These are phyloP conservation scores for Garra rufa DNA, from an alignment of 2,113 vertebrate species.

Conservation along the genomic window DNA sequence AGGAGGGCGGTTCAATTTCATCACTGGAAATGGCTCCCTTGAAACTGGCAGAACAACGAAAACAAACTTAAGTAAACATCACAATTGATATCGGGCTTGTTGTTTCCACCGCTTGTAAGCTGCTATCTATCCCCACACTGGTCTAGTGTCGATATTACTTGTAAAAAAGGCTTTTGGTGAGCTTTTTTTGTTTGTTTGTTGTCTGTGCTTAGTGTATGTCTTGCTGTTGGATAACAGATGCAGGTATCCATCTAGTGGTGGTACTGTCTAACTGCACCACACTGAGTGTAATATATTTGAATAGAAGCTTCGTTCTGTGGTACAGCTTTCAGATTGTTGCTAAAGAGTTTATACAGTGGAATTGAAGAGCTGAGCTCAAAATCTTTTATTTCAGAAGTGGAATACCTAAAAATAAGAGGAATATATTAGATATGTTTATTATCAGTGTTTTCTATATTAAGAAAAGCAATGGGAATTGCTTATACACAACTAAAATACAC, in stretches of 20 bases:
- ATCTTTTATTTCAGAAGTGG: neutral
- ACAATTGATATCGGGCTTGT: slow-evolving; percentile 71
- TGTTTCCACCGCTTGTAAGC: slow-evolving; percentile 48
- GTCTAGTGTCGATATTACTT: slow-evolving; percentile 3
- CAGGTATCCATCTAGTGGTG: slow-evolving; percentile 78
- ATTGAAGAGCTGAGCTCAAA: neutral
- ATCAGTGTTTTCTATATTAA: neutral
- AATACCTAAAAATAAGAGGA: neutral
- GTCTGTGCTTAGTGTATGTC: neutral
- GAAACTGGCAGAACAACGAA: slow-evolving; percentile 69
- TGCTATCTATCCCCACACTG: slow-evolving; percentile 29
- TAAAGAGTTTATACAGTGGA: neutral
- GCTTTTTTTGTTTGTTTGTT: neutral
- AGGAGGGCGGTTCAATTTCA: slow-evolving; percentile 74
- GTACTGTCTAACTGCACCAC: slow-evolving; percentile 65
- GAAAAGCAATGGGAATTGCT: neutral
- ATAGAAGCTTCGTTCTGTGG: neutral
- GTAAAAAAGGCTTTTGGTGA: neutral
- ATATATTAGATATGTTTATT: neutral
- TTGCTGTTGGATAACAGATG: slow-evolving; percentile 25
- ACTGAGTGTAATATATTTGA: neutral
- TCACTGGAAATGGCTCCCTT: slow-evolving; percentile 74
- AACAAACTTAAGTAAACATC: slow-evolving; percentile 77
- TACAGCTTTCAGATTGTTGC: neutral
- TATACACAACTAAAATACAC: too few relatives aligned